These are phyloP conservation scores for Pangasianodon gigas DNA, from an alignment of 2,113 vertebrate species.

Conservation along the genomic window DNA sequence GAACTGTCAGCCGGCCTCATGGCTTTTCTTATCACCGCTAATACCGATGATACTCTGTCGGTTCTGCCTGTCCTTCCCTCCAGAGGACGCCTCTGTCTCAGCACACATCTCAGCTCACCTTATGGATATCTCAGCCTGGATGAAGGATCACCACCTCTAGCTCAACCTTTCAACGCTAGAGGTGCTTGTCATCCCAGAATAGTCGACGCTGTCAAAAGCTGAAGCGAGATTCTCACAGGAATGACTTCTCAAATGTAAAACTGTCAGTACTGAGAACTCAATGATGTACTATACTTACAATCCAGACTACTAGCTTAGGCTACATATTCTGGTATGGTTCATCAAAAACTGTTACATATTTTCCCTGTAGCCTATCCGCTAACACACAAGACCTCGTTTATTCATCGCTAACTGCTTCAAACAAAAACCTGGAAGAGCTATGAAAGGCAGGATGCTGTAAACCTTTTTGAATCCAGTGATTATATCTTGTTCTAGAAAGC, in stretches of 20 bases:
- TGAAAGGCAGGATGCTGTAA: neutral
- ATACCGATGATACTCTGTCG: neutral
- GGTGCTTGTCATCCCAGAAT: conserved; percentile 11
- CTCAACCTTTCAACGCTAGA: neutral
- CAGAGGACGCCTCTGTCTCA: neutral
- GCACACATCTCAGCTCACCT: neutral
- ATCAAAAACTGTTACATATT: neutral
- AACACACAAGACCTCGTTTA: neutral
- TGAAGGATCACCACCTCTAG: neutral
- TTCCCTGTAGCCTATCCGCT: neutral
- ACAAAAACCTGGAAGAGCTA: neutral
- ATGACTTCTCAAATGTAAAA: neutral
- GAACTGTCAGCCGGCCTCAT: neutral
- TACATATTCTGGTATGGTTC: neutral
- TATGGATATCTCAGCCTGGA: neutral
- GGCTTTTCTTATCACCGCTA: neutral
- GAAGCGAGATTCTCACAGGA: neutral
- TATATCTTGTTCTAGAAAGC: too few species aligned
- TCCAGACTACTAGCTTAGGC: too few species aligned
- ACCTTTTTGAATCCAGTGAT: too few species aligned
- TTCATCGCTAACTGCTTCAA: neutral
- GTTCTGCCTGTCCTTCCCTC: neutral
- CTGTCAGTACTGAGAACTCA: neutral
- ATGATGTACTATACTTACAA: neutral
- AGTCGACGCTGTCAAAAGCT: neutral